Conservation (phyloP, 2,113 vertebrate species). For the Muscicapa adusta region DNA sequence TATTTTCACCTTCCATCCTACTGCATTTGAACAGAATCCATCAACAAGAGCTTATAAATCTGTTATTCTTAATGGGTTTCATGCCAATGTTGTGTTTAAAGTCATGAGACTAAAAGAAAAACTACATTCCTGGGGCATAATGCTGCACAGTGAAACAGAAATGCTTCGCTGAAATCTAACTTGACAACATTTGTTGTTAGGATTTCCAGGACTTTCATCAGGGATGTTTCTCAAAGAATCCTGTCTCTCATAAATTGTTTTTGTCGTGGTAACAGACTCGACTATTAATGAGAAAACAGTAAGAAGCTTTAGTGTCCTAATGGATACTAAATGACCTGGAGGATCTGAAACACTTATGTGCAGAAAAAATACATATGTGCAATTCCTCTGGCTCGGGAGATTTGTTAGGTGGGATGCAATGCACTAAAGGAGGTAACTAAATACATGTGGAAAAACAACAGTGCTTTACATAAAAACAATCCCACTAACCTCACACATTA, state of each 20-base stretch:
- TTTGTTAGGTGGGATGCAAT: not conserved
- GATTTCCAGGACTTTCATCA: conserved; percentile 61
- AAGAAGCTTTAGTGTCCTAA: conserved; percentile 60
- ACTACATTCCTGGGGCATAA: conserved; percentile 37
- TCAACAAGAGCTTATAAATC: conserved; percentile 54
- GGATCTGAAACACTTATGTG: conserved; percentile 38
- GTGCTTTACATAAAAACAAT: not conserved
- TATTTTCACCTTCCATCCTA: conserved; percentile 50
- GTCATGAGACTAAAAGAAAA: conserved; percentile 32
- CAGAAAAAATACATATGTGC: conserved; percentile 28
- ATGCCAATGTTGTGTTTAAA: conserved; percentile 43
- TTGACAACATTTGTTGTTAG: conserved; percentile 40
- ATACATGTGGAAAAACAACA: not conserved
- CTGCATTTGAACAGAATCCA: conserved; percentile 39
- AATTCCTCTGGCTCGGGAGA: not conserved
- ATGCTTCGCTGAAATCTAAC: conserved; percentile 20
- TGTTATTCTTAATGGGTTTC: conserved; percentile 48
- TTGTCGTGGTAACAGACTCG: conserved; percentile 49
- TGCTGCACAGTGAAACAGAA: conserved; percentile 12
- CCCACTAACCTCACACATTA: not conserved
- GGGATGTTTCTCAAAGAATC: conserved; percentile 49
- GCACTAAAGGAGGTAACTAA: not conserved
- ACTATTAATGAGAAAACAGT: conserved; percentile 64
- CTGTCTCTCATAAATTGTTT: conserved; percentile 59
- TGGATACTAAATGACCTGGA: conserved; percentile 59